Evolutionary conservation across 2,797 vertebrate genomes (phyloP), one percentile per base, ranked within the genome.

Genomic region (Lycodopsis pacificus): DNA sequence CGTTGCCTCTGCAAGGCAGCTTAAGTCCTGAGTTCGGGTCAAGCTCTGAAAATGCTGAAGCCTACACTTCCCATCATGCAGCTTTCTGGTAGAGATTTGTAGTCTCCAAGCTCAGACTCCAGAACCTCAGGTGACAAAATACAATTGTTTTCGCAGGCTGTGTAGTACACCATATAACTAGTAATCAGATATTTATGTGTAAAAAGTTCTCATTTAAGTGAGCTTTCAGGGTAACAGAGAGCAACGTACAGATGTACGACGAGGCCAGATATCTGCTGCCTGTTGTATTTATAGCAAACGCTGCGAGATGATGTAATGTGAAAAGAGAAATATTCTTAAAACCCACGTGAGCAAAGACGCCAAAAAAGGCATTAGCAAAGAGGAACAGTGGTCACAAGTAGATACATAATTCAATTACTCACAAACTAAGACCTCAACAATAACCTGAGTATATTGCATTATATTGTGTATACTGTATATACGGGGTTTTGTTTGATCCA

Each of bases 1-100:
- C 42, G 17, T 44, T 44, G 34, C 34, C 34, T 36, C 36, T 36
- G 36, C 9, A 10, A 36, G 36, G 36, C 36, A 10, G 36, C 36
- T 36, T 10, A 14, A 19, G 49, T 53, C 4, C 49, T 0, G 25
- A 56, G 25, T 58, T 15, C 49, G 14, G 12, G 8, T 59, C 53
- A 42, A 58, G 51, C 17, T 56, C 17, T 19, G 17, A 48, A 70
- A 58, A 25, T 38, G 12, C 20, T 51, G 9, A 3, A 38, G 51
- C 57, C 44, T 70, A 36, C 56, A 71, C 30, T 59, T 71, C 44
- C 46, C 32, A 62, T 9, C 5, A 71, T 61, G 57, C 57, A 49
- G 48, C 54, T 19, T 58, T 46, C 30, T 17, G 36, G 25, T 19
- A 36, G 32, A 56, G 30, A 20, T 57, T 51, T 38, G 25, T 34